Conservation (phyloP, 1,140 invertebrate genomes). For the Mycetomoellerius zeteki region DNA sequence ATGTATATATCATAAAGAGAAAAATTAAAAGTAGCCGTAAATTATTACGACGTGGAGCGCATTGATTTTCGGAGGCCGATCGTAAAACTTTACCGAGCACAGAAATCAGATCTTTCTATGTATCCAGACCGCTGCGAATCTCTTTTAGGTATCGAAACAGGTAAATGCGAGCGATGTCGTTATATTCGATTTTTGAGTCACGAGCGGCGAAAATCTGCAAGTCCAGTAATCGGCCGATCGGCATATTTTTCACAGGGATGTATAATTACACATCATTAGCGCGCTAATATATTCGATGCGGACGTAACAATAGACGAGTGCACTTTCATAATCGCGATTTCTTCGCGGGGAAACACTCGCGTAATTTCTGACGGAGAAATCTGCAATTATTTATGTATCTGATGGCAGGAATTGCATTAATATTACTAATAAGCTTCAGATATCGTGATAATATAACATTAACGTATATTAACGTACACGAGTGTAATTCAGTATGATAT, state of each 20-base stretch:
- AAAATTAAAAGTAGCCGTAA: conserved; percentile 58
- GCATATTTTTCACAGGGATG: conserved; percentile 40
- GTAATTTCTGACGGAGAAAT: conserved; percentile 26
- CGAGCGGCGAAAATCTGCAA: conserved; percentile 32
- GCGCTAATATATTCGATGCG: conserved; percentile 11
- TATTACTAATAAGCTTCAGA: conserved; percentile 32
- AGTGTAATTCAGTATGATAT: neutral
- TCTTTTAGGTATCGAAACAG: conserved; percentile 46
- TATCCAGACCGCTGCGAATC: conserved; percentile 44
- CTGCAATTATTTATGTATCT: conserved; percentile 32
- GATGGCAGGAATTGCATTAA: conserved; percentile 24
- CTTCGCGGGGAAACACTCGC: conserved; percentile 16
- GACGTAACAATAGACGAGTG: conserved; percentile 44
- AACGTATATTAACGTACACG: no score
- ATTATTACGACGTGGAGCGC: conserved; percentile 64
- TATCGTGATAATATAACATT: neutral
- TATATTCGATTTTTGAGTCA: conserved; percentile 47
- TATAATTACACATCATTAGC: conserved; percentile 52
- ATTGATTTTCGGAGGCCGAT: conserved; percentile 61
- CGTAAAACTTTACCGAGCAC: conserved; percentile 65
- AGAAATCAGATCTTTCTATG: conserved; percentile 68
- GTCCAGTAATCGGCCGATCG: conserved; percentile 3
- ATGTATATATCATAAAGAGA: neutral
- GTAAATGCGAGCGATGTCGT: conserved; percentile 47
- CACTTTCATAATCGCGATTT: conserved; percentile 42